Percentiles rank a stretch among this genome's conserved stretches.
phyloP scores from a whole-genome alignment of 2,113 vertebrate species.

The Rhynchopsitta pachyrhyncha region DNA sequence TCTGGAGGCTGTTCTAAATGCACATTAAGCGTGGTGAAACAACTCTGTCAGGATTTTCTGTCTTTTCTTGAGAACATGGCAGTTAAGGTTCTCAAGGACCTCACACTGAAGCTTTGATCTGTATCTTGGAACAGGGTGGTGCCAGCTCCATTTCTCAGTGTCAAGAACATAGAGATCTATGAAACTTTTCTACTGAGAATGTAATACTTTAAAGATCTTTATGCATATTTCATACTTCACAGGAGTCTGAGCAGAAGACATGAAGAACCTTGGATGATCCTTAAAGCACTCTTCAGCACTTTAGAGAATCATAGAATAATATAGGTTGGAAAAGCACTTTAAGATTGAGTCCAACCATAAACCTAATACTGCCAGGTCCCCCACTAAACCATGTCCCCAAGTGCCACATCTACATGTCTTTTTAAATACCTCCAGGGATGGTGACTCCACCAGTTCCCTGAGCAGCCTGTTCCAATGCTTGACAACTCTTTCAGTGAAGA shows the following conservation, averaged over 20 bases:
- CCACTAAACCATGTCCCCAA: not conserved
- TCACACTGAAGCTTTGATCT: not conserved
- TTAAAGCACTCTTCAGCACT: not conserved
- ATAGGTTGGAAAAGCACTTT: not conserved
- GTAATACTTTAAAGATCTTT: not conserved
- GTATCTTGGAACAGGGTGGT: not conserved
- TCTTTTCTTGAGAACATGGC: not conserved
- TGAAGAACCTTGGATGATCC: not conserved
- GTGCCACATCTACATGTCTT: not conserved
- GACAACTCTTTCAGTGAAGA: not conserved
- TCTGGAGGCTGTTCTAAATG: not conserved
- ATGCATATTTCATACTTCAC: not conserved
- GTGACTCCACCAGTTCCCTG: not conserved
- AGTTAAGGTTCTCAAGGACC: not conserved
- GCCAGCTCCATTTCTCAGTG: not conserved
- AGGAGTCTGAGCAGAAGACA: not conserved
- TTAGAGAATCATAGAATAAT: not conserved
- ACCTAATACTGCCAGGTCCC: not conserved
- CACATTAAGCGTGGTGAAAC: not conserved
- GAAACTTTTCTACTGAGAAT: not conserved
- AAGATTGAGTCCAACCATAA: not conserved
- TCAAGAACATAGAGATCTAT: not conserved
- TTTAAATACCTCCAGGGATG: not conserved
- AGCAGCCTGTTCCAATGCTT: not conserved
- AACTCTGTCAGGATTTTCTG: not conserved